These are phyloP conservation scores for Pyralis farinalis DNA, from an alignment of 2,888 invertebrate genomes.

Conservation along the genomic window DNA sequence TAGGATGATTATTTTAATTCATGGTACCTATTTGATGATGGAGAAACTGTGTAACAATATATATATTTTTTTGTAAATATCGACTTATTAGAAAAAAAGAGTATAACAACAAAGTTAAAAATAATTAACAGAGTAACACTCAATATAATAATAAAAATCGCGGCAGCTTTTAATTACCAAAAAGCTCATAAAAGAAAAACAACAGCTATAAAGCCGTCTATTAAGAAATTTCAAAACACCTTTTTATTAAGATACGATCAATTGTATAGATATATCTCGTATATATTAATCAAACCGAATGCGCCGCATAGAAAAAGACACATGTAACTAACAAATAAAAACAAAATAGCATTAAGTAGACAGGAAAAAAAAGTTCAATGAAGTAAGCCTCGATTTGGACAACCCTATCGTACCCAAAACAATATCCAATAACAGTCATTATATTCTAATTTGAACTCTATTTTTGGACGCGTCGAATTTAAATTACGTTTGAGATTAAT, in stretches of 20 bases:
- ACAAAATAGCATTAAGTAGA: constrained; percentile 75
- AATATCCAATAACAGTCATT: constrained; percentile 3
- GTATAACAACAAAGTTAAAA: constrained; percentile 4
- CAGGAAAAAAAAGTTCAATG: constrained; percentile 61
- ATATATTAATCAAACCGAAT: constrained; percentile 68
- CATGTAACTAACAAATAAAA: constrained; percentile 66
- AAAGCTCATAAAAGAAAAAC: constrained; percentile 38
- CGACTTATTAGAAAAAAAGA: too few relatives aligned
- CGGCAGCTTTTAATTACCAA: constrained; percentile 50
- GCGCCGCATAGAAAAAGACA: constrained; percentile 59
- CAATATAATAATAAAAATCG: constrained; percentile 18
- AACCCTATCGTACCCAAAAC: constrained; percentile 17
- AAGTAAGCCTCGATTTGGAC: constrained; percentile 50
- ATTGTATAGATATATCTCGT: constrained; percentile 27
- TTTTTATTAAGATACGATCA: constrained; percentile 68
- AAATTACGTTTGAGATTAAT: constrained; percentile 2
- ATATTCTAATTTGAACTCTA: constrained; percentile 21
- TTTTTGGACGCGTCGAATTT: not conserved
- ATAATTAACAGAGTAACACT: constrained; percentile 14
- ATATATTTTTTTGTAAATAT: too few relatives aligned
- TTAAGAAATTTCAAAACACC: constrained; percentile 66
- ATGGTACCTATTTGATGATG: too few relatives aligned
- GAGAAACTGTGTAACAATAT: too few relatives aligned
- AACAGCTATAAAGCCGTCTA: constrained; percentile 49
- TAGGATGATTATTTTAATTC: too few relatives aligned